Conservation (phyloP, 2,888 invertebrate species). For the Pandemis heparana region DNA sequence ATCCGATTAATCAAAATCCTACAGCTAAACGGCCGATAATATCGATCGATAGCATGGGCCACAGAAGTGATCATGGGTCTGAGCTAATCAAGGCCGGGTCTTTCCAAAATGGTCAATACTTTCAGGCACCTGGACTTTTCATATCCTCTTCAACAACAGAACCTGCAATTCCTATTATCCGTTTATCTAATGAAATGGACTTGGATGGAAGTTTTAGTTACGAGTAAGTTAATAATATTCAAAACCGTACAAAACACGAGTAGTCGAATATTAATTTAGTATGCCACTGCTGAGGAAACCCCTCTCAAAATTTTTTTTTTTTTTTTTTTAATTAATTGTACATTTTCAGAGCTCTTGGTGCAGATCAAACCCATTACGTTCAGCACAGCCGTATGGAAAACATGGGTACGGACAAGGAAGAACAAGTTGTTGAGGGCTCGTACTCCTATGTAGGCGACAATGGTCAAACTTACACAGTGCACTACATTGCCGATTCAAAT, state of each 20-base stretch:
- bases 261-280: constrained; percentile 8
- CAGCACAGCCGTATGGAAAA: constrained; percentile 86
- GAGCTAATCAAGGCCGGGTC: constrained; percentile 70
- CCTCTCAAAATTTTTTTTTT: too few relatives aligned
- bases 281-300: constrained; percentile 10
- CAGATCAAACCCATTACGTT: constrained; percentile 83
- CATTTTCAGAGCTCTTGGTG: constrained; percentile 75
- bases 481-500: constrained; percentile 91
- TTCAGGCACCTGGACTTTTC: constrained; percentile 66
- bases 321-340: too few relatives aligned
- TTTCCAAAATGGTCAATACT: constrained; percentile 60
- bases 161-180: constrained; percentile 81
- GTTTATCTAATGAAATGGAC: constrained; percentile 84
- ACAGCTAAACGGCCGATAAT: constrained; percentile 68
- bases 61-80: constrained; percentile 57
- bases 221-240: constrained; percentile 71
- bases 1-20: constrained; percentile 55
- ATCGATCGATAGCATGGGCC: constrained; percentile 61
- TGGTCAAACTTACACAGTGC: constrained; percentile 86
- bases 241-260: not conserved
- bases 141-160: constrained; percentile 75
- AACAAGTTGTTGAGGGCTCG: constrained; percentile 87
- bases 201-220: constrained; percentile 85
- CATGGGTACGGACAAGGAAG: constrained; percentile 84
- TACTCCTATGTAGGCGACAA: constrained; percentile 88